A percentile compares a stretch with the other conserved stretches of the same genome.
Evolutionary conservation across 2,888 invertebrate genomes (phyloP).

Genomic region (Parapristionchus giblindavisi): DNA sequence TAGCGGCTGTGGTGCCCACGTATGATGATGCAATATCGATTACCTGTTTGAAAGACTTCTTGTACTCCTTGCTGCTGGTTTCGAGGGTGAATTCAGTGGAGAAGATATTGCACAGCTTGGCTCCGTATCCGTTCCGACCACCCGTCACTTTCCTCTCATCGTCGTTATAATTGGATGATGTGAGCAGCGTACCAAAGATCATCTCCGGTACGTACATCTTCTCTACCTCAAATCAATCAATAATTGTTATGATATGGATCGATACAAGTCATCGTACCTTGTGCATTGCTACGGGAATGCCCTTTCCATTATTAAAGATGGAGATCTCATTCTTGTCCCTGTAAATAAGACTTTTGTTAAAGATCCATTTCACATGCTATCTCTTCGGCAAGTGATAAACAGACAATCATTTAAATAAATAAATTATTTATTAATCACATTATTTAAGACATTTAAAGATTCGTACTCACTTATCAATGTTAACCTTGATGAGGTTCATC

Average conservation of each 20-base stretch:
- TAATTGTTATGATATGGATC: neutral
- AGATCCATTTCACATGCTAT: too few species aligned
- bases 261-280: constrained; percentile 73
- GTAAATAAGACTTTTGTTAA: too few species aligned
- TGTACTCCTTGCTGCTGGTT: constrained; percentile 87
- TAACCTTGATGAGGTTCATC: constrained; percentile 74
- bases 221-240: constrained; percentile 60
- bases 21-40: neutral
- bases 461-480: constrained; percentile 75
- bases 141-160: constrained; percentile 84
- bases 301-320: constrained; percentile 95
- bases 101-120: constrained; percentile 98
- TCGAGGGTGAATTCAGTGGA: constrained; percentile 94
- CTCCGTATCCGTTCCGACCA: constrained; percentile 97
- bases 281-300: constrained; percentile 96
- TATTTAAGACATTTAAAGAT: neutral
- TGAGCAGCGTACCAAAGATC: constrained; percentile 97
- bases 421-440: too few species aligned
- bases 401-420: too few species aligned
- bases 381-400: too few species aligned
- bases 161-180: constrained; percentile 98
- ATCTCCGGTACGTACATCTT: constrained; percentile 98
- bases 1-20: too few species aligned
- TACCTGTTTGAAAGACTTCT: constrained; percentile 84
- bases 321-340: constrained; percentile 88